A percentile compares a stretch with the other conserved stretches of the same genome.
phyloP scores from a whole-genome alignment of 2,888 invertebrate species.

The Netelia fuscicornis region DNA sequence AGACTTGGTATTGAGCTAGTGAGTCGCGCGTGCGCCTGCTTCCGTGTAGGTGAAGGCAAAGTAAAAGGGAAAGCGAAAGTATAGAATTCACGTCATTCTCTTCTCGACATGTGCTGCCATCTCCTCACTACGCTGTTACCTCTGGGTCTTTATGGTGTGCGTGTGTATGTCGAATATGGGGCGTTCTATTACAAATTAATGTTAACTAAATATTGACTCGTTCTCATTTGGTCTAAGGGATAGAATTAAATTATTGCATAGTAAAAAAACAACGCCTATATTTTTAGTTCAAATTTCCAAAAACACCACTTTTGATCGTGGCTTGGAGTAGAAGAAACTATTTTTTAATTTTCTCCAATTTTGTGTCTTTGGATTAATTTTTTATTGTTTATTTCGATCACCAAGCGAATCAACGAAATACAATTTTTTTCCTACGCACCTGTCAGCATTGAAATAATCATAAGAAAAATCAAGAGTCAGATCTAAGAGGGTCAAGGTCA shows the following conservation, averaged over 20 bases:
- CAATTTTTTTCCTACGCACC: too few relatives aligned
- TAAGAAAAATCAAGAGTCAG: background rate
- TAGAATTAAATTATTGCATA: too few relatives aligned
- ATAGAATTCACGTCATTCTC: slow-evolving; percentile 54
- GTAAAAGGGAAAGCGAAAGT: slow-evolving; percentile 63
- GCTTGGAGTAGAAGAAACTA: too few relatives aligned
- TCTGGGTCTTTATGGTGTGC: background rate
- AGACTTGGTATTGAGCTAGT: slow-evolving; percentile 72
- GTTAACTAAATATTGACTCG: background rate
- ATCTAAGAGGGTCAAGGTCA: background rate
- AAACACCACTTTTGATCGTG: too few relatives aligned
- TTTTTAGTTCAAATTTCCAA: too few relatives aligned
- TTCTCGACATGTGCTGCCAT: slow-evolving; percentile 18
- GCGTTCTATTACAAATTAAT: background rate
- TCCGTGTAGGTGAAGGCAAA: slow-evolving; percentile 56
- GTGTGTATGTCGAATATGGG: background rate
- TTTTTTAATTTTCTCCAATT: too few relatives aligned
- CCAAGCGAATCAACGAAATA: too few relatives aligned
- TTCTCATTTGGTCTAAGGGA: background rate
- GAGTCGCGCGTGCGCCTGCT: slow-evolving; percentile 69
- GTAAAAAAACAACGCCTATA: too few relatives aligned
- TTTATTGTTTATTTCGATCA: too few relatives aligned
- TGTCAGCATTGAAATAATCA: background rate
- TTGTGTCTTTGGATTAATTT: too few relatives aligned
- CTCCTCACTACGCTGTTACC: background rate